These are phyloP conservation scores for Yponomeuta evonymella DNA, from an alignment of 2,888 invertebrate species.

Conservation along the genomic window DNA sequence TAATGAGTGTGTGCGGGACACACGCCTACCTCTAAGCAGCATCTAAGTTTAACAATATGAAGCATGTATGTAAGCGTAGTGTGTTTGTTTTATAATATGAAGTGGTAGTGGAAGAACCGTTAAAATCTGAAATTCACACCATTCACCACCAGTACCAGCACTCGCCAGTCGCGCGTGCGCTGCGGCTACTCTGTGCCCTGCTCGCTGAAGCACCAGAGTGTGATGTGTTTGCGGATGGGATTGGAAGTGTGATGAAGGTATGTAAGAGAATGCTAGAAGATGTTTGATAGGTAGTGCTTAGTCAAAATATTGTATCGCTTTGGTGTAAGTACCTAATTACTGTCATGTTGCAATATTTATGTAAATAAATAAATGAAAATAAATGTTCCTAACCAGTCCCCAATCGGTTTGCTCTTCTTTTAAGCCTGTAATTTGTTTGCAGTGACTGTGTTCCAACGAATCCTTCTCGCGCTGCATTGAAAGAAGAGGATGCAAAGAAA, in stretches of 20 bases:
- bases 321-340: too few species aligned
- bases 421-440: conserved; percentile 36
- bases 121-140: neutral
- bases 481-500: conserved; percentile 69
- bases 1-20: neutral
- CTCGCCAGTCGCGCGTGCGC: too few species aligned
- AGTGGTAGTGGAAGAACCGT: neutral
- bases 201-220: too few species aligned
- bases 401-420: neutral
- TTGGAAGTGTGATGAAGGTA: too few species aligned
- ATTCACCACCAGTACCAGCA: neutral
- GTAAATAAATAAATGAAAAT: neutral
- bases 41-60: neutral
- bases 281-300: too few species aligned
- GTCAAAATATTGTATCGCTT: too few species aligned
- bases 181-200: too few species aligned
- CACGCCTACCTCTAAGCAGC: neutral
- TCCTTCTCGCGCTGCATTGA: conserved; percentile 56
- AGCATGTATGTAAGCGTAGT: neutral
- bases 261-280: too few species aligned
- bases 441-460: conserved; percentile 74
- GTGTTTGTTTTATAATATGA: neutral
- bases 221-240: too few species aligned
- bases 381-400: neutral
- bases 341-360: too few species aligned